These are phyloP conservation scores for Anseranas semipalmata DNA, from an alignment of 2,113 vertebrate genomes.

Conservation along the genomic window DNA sequence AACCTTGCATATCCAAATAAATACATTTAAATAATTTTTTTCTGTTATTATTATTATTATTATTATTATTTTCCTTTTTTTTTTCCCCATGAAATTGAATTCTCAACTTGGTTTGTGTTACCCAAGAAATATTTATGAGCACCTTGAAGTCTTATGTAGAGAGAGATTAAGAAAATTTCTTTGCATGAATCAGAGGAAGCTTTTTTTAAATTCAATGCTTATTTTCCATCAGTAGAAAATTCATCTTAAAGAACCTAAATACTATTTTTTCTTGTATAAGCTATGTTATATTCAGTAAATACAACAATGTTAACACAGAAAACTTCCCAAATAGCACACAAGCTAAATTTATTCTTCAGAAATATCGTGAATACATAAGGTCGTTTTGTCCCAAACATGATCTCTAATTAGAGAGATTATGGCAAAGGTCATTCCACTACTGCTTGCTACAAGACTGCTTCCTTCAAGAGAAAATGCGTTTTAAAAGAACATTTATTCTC, in stretches of 20 bases:
- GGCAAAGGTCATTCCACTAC: not conserved
- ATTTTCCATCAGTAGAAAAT: not conserved
- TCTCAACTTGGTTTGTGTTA: not conserved
- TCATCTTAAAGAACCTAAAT: not conserved
- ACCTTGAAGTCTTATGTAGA: not conserved
- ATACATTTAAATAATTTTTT: not conserved
- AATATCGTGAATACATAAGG: not conserved
- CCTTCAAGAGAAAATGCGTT: not conserved
- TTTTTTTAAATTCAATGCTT: not conserved
- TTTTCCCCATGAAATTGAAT: not conserved
- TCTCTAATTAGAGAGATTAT: not conserved
- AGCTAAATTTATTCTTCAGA: not conserved
- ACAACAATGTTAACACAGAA: not conserved
- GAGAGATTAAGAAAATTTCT: not conserved
- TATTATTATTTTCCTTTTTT: not conserved
- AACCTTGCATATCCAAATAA: not conserved
- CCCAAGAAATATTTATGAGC: not conserved
- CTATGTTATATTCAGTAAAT: not conserved
- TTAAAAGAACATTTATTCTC: not conserved
- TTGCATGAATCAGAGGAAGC: not conserved
- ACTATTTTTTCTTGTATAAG: not conserved
- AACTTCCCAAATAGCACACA: not conserved
- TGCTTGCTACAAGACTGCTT: not conserved
- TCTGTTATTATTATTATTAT: too few relatives aligned
- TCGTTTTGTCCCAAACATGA: not conserved